Base-by-base conservation (phyloP, 2,113 vertebrate genomes). In the Xiphorhynchus elegans region DNA sequence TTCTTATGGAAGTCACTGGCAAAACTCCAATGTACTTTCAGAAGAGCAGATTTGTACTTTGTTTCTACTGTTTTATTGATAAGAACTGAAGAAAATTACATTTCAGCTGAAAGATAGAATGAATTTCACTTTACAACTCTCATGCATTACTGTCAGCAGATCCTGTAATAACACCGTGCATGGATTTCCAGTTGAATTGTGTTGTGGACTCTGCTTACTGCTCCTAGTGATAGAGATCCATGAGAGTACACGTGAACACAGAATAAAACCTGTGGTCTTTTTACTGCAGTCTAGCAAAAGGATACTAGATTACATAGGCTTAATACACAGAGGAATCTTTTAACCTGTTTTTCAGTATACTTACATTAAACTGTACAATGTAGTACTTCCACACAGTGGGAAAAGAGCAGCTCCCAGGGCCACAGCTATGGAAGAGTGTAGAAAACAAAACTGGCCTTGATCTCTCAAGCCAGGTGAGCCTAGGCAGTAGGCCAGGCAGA, bases 361-460 rank as follows among this genome's bases (percentile, higher is more conserved):
- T 93, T 77, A 95, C 55, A 92, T 88, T 74, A 86, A 95, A 92
- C 82, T 94, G 86, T 95, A 95, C 68, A 77, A 90, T 28, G 80
- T 33, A 84, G 82, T 68, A 88, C 56, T 92, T 96, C 95, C 93
- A 96, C 95, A 86, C 68, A 93, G 88, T 86, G 93, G 92, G 95
- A 86, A 94, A 96, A 72, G 47, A 93, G 86, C 73, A 96, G 78
- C 82, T 95, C 77, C 84, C 80, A 92, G 87, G 76, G 84, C 86
- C 67, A 94, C 31, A 74, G 90, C 84, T 89, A 91, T 50, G 77
- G 89, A 91, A 87, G 73, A 92, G 33, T 13, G 7, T 1, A 79
- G 28, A 87, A 92, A 92, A 84, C 12, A 7, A 47, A 87, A 44
- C 76, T 72, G 52, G 49, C 60, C 72, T 90, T 80, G 46, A 55